A percentile compares a stretch with the other conserved stretches of the same genome.
These are phyloP conservation scores for Romanogobio albipinnatus DNA, from an alignment of 2,113 vertebrate genomes.

Conservation along the genomic window DNA sequence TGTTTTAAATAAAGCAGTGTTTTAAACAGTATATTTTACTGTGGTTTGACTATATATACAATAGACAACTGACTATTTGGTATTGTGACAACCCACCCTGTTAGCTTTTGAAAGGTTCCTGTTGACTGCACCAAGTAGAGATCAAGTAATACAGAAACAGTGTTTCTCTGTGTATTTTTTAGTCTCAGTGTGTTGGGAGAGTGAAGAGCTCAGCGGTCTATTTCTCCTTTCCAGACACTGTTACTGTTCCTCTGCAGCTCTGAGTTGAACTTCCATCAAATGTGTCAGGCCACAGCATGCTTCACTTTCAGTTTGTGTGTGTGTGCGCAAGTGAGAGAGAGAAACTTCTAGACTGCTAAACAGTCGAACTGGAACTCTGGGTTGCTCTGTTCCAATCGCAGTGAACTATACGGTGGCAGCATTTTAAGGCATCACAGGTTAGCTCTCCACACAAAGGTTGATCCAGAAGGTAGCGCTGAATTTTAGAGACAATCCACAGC, in stretches of 20 bases:
- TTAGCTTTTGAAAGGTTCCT: slow-evolving; percentile 12
- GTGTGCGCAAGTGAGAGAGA: neutral
- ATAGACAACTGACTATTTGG: neutral
- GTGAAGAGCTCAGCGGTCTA: slow-evolving; percentile 8
- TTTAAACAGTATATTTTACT: neutral
- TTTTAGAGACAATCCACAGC: neutral
- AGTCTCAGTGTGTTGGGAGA: slow-evolving; percentile 12
- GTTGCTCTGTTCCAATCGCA: neutral
- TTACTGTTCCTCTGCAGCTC: slow-evolving; percentile 21
- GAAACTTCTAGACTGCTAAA: slow-evolving; percentile 12
- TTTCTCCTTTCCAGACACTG: slow-evolving; percentile 14
- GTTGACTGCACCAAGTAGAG: slow-evolving; percentile 3
- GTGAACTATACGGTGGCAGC: neutral
- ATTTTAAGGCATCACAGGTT: neutral
- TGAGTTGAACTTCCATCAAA: slow-evolving; percentile 27
- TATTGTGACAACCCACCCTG: neutral
- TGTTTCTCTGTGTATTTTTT: slow-evolving; percentile 25
- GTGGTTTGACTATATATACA: neutral
- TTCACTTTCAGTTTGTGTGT: neutral
- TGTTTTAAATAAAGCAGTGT: neutral
- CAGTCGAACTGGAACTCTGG: neutral
- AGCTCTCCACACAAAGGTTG: neutral
- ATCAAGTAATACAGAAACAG: neutral
- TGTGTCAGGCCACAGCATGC: slow-evolving; percentile 6
- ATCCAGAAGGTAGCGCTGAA: neutral